A percentile compares a stretch with the other conserved stretches of the same genome.
These are phyloP conservation scores for Serrognathus titanus DNA, from an alignment of 2,888 invertebrate species.

Conservation along the genomic window DNA sequence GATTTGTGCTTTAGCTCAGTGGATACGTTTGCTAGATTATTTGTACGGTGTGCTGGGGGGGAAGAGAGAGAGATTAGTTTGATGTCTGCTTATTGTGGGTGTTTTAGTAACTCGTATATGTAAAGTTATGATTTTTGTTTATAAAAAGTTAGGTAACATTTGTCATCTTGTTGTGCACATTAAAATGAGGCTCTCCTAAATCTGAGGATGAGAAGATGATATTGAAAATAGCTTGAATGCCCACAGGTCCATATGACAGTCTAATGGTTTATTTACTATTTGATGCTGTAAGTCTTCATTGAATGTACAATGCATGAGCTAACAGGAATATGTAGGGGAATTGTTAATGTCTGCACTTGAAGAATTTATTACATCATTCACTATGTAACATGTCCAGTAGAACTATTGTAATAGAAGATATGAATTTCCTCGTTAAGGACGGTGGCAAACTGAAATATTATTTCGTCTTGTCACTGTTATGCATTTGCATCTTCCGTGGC, in stretches of 20 bases:
- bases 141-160: slow-evolving; percentile 37
- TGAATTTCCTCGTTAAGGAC: slow-evolving; percentile 11
- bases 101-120: slow-evolving; percentile 33
- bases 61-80: slow-evolving; percentile 30
- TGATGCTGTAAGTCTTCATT: slow-evolving; percentile 35
- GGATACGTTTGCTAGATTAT: slow-evolving; percentile 13
- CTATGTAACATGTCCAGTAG: no score
- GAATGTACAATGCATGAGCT: slow-evolving; percentile 40
- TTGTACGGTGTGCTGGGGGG: slow-evolving; percentile 25
- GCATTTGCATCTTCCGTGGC: slow-evolving; percentile 7
- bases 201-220: slow-evolving; percentile 7
- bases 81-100: slow-evolving; percentile 44
- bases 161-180: slow-evolving; percentile 11
- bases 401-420: neutral
- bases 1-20: slow-evolving; percentile 14
- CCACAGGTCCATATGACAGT: slow-evolving; percentile 35
- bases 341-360: no score
- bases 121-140: slow-evolving; percentile 40
- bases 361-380: no score
- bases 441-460: slow-evolving; percentile 1
- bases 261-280: slow-evolving; percentile 48
- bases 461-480: slow-evolving; percentile 2
- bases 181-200: slow-evolving; percentile 4
- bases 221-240: slow-evolving; percentile 15
- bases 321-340: neutral